These are phyloP conservation scores for Thalassarche chlororhynchos DNA, from an alignment of 2,113 vertebrate genomes.

Conservation along the genomic window DNA sequence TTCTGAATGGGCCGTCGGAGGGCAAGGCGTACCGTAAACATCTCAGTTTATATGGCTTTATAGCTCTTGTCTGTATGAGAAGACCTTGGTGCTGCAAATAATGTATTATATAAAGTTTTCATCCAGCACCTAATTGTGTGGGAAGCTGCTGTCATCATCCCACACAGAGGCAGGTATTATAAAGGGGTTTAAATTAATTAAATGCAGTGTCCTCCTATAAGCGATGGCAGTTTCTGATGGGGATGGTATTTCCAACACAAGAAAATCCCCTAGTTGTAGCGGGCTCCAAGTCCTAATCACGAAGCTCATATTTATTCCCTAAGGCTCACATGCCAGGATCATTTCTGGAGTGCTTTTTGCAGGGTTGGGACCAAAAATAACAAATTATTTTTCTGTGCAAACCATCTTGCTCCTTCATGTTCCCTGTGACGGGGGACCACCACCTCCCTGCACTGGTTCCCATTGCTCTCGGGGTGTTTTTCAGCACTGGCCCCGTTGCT, in stretches of 20 bases:
- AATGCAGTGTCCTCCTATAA: accelerated
- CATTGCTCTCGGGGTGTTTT: background rate
- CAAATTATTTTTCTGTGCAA: background rate
- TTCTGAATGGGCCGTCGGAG: background rate
- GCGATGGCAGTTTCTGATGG: background rate
- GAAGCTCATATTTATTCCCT: background rate
- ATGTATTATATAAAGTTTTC: background rate
- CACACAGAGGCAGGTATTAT: background rate
- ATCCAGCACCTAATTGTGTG: background rate
- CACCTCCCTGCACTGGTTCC: background rate
- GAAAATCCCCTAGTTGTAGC: background rate
- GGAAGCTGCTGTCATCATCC: background rate
- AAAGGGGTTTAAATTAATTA: background rate
- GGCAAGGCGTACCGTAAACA: accelerated
- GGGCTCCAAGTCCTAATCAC: background rate
- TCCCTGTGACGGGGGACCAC: accelerated
- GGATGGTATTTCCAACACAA: background rate
- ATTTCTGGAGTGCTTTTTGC: background rate
- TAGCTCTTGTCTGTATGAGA: background rate
- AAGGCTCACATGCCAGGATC: background rate
- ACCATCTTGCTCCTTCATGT: accelerated
- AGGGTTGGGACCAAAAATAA: background rate
- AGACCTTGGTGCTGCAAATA: background rate
- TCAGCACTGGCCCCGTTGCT: accelerated
- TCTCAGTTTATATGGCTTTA: background rate